Conservation (phyloP, 2,113 vertebrate species). For the Serinus canaria region DNA sequence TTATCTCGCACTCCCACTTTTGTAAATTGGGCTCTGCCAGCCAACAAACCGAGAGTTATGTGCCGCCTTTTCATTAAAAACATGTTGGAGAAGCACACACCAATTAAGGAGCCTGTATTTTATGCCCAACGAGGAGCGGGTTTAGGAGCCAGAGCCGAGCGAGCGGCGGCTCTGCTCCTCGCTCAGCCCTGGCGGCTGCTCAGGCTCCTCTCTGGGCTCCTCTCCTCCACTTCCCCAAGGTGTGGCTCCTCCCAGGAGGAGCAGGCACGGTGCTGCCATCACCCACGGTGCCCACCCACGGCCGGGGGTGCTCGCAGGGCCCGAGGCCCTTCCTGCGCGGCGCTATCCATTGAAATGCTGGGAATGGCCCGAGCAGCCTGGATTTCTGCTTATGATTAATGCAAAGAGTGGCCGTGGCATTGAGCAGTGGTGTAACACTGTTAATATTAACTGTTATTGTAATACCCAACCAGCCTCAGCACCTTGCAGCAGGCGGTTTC, state of each 20-base stretch:
- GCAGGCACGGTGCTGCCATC: background rate
- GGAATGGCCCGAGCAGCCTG: background rate
- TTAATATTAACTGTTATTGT: background rate
- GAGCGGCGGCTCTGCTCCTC: slow-evolving; percentile 4
- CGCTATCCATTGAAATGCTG: background rate
- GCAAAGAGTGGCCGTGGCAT: background rate
- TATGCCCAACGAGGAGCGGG: slow-evolving; percentile 77
- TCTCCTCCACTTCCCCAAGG: background rate
- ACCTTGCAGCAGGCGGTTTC: background rate
- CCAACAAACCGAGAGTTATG: slow-evolving; percentile 99
- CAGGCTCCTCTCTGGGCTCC: background rate
- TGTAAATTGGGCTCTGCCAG: slow-evolving; percentile 99
- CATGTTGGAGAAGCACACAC: slow-evolving; percentile 96
- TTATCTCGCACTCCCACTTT: slow-evolving; percentile 99
- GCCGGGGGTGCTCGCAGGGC: background rate
- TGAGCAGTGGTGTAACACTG: background rate
- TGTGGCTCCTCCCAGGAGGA: too few relatives aligned
- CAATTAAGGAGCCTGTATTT: slow-evolving; percentile 97
- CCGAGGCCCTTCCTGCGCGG: accelerated
- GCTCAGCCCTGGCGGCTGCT: background rate
- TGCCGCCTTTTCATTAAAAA: slow-evolving; percentile 99
- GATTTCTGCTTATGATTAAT: background rate
- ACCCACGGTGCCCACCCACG: accelerated
- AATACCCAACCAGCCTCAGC: background rate
- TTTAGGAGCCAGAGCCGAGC: slow-evolving; percentile 71